phyloP scores from a whole-genome alignment of 2,888 invertebrate species.

The Cerceris ruficornis region DNA sequence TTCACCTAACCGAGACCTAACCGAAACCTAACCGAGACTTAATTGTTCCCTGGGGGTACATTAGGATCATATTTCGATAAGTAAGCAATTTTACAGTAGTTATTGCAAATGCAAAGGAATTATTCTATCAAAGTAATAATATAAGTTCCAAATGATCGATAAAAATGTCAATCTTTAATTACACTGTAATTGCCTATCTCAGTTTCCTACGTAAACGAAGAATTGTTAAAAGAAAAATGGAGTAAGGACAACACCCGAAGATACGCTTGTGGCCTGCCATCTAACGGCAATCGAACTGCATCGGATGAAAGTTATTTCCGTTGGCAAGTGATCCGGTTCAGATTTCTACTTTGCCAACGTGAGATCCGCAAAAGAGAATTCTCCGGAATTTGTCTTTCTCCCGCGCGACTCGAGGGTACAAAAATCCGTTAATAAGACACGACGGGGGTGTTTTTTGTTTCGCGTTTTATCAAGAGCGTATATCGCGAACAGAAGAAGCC shows the following conservation, averaged over 20 bases:
- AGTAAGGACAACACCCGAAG: neutral
- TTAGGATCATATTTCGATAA: too few relatives aligned
- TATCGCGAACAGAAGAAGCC: neutral
- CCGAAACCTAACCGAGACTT: too few relatives aligned
- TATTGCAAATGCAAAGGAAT: too few relatives aligned
- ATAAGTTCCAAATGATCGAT: too few relatives aligned
- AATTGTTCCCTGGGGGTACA: too few relatives aligned
- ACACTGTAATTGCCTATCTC: too few relatives aligned
- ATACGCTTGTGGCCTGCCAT: slow-evolving; percentile 39
- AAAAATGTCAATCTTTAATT: too few relatives aligned
- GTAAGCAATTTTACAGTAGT: too few relatives aligned
- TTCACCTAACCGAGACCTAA: too few relatives aligned
- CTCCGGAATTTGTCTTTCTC: neutral
- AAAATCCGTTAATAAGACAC: neutral
- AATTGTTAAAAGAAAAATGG: neutral
- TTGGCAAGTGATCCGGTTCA: slow-evolving; percentile 42
- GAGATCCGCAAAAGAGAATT: slow-evolving; percentile 26
- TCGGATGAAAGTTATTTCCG: neutral
- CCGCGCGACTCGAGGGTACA: neutral
- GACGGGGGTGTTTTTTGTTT: neutral
- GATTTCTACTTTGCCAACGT: slow-evolving; percentile 64
- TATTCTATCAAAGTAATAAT: too few relatives aligned
- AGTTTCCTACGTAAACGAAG: too few relatives aligned
- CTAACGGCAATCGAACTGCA: slow-evolving; percentile 21
- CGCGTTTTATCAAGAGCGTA: neutral